phyloP scores from a whole-genome alignment of 2,113 vertebrate species.

The Cheirogaleus medius region DNA sequence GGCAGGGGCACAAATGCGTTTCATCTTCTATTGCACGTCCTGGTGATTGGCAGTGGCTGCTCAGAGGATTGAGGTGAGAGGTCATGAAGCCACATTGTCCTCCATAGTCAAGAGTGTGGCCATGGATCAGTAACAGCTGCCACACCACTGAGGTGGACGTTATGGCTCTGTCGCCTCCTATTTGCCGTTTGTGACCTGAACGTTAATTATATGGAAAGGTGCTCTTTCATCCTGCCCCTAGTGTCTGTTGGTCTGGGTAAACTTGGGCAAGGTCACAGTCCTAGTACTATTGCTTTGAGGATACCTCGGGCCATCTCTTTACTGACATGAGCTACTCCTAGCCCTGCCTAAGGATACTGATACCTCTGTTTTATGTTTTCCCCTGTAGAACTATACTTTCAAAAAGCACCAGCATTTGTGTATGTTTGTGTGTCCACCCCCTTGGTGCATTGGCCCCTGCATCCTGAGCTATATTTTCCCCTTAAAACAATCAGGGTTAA shows the following conservation, averaged over 20 bases:
- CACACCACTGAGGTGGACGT: neutral
- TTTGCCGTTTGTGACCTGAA: neutral
- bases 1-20: neutral
- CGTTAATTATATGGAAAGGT: neutral
- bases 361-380: neutral
- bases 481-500: constrained; percentile 8
- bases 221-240: neutral
- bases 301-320: neutral
- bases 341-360: neutral
- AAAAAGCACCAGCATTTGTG: neutral
- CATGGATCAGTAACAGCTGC: neutral
- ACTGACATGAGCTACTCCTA: neutral
- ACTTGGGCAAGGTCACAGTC: neutral
- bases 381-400: neutral
- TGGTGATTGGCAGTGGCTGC: neutral
- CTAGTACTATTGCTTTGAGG: neutral
- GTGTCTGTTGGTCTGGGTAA: neutral
- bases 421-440: neutral
- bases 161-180: neutral
- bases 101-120: neutral
- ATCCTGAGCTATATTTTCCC: neutral
- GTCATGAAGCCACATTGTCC: too few relatives aligned
- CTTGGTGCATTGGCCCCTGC: neutral
- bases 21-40: neutral
- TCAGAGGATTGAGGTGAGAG: neutral